phyloP scores from a whole-genome alignment of 2,888 invertebrate species.

The Dynastes hyllus region DNA sequence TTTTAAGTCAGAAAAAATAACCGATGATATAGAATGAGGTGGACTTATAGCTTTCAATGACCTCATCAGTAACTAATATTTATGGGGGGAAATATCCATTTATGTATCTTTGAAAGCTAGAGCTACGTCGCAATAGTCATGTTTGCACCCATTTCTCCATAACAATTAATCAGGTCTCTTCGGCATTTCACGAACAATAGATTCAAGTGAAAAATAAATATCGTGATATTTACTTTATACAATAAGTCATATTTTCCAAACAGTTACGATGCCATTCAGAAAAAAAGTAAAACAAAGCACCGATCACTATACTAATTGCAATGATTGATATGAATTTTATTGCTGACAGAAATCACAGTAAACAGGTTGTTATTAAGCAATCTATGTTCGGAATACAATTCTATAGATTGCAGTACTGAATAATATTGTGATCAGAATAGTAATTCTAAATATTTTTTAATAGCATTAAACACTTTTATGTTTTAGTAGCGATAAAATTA shows the following conservation, averaged over 20 bases:
- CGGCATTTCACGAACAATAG: conserved; percentile 29
- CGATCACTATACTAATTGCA: not conserved
- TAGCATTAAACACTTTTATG: too few species aligned
- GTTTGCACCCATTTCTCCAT: conserved; percentile 25
- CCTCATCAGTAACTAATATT: not conserved
- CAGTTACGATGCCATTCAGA: not conserved
- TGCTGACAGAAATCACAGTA: too few species aligned
- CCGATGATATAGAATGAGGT: not conserved
- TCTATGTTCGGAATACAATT: too few species aligned
- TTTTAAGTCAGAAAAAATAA: too few species aligned
- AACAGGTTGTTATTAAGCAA: too few species aligned
- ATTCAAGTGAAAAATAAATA: conserved; percentile 20
- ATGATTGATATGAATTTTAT: not conserved
- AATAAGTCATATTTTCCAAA: conserved; percentile 22
- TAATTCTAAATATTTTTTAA: too few species aligned
- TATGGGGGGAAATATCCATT: not conserved
- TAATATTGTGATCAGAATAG: too few species aligned
- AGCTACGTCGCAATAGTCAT: not conserved
- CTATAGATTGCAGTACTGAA: too few species aligned
- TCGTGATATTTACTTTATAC: conserved; percentile 21
- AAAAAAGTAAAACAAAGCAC: not conserved
- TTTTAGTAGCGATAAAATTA: too few species aligned
- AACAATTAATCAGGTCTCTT: conserved; percentile 18
- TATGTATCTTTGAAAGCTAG: too few species aligned
- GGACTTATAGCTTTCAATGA: not conserved